Conservation (phyloP, 1,140 invertebrate species). For the Holotrichia oblita region DNA sequence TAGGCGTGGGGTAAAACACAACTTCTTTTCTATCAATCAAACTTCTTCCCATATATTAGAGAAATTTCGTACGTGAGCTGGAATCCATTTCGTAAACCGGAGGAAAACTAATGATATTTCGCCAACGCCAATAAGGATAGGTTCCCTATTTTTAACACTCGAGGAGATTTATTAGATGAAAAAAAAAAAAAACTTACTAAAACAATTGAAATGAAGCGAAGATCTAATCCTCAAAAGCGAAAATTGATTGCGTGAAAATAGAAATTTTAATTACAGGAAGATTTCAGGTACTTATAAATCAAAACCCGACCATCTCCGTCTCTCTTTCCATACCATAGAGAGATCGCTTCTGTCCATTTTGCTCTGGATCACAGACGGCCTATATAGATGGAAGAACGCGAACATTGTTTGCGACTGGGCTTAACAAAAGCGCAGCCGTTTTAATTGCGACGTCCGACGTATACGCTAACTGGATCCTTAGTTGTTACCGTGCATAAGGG, state of each 20-base stretch:
- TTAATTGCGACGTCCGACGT: constrained; percentile 48
- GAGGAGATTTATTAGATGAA: too few species aligned
- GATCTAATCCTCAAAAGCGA: constrained; percentile 13
- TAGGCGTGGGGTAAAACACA: background rate
- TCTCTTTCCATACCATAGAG: too few species aligned
- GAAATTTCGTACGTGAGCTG: constrained; percentile 32
- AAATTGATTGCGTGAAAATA: constrained; percentile 46
- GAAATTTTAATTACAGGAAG: constrained; percentile 57
- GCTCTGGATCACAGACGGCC: constrained; percentile 49
- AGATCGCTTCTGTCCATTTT: constrained; percentile 49
- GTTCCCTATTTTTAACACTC: background rate
- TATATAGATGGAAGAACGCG: constrained; percentile 45
- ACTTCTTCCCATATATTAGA: constrained; percentile 32
- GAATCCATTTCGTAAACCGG: background rate
- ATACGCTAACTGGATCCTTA: constrained; percentile 24
- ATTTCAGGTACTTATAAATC: constrained; percentile 56
- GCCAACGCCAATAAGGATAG: background rate
- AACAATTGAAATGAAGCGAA: background rate
- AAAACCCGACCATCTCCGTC: constrained; percentile 45
- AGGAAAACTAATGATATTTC: constrained; percentile 15
- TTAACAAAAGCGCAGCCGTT: constrained; percentile 52
- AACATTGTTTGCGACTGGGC: constrained; percentile 52
- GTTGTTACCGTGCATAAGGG: constrained; percentile 16
- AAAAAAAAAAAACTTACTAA: too few species aligned
- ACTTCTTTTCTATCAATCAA: constrained; percentile 32